Conservation (phyloP, 2,113 vertebrate genomes). For the Oenanthe melanoleuca region DNA sequence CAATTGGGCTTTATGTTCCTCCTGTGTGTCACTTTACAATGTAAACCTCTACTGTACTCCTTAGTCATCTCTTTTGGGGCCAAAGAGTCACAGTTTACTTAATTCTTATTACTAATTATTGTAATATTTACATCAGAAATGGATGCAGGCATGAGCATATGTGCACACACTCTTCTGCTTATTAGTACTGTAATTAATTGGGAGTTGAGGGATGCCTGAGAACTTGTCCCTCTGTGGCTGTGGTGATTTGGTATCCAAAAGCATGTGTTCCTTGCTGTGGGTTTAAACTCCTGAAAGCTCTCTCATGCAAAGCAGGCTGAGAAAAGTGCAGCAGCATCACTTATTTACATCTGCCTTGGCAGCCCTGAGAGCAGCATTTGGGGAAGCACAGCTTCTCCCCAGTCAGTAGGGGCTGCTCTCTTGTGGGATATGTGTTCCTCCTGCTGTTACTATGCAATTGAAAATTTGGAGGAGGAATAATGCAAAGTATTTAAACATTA, state of each 20-base stretch:
- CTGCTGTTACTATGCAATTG: background rate
- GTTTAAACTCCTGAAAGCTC: background rate
- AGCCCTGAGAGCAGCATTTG: conserved; percentile 2
- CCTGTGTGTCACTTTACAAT: background rate
- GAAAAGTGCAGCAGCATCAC: background rate
- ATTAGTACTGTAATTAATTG: background rate
- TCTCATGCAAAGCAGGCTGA: background rate
- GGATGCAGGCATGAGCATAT: background rate
- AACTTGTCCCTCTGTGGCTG: background rate
- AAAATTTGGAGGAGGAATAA: background rate
- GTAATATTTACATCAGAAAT: background rate
- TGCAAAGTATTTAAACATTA: background rate
- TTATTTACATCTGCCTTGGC: conserved; percentile 15
- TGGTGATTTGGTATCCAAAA: background rate
- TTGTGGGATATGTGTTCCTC: background rate
- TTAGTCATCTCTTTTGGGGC: background rate
- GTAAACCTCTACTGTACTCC: background rate
- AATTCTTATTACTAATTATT: background rate
- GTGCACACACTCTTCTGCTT: background rate
- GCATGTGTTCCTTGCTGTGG: background rate
- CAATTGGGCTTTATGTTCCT: background rate
- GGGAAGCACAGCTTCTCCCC: conserved; percentile 7
- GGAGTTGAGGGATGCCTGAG: background rate
- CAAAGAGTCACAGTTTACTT: background rate
- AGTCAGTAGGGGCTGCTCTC: background rate